A percentile compares a stretch with the other conserved stretches of the same genome.
These are phyloP conservation scores for Pseudomyrmex dendroicus DNA, from an alignment of 1,140 invertebrate genomes.

Conservation along the genomic window DNA sequence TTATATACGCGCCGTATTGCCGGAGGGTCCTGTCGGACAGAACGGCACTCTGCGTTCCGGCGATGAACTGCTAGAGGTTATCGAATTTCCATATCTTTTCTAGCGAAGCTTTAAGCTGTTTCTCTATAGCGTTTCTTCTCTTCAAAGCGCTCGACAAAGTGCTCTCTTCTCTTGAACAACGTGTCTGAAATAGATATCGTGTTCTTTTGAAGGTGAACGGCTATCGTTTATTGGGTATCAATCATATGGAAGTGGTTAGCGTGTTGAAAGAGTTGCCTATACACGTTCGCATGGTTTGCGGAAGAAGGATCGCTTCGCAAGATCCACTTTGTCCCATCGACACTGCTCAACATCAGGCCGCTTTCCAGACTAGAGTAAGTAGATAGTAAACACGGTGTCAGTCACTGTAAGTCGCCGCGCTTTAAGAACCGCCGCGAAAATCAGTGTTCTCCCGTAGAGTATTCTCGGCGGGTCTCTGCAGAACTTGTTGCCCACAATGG, in stretches of 20 bases:
- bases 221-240: slow-evolving; percentile 96
- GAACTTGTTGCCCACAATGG: slow-evolving; percentile 91
- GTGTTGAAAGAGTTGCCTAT: slow-evolving; percentile 97
- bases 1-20: slow-evolving; percentile 96
- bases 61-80: slow-evolving; percentile 89
- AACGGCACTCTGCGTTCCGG: slow-evolving; percentile 89
- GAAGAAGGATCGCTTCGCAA: slow-evolving; percentile 86
- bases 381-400: background rate
- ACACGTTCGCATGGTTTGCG: slow-evolving; percentile 97
- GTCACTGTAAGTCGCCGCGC: slow-evolving; percentile 6
- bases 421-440: slow-evolving; percentile 44
- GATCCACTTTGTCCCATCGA: slow-evolving; percentile 87
- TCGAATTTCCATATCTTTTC: slow-evolving; percentile 21
- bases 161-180: background rate
- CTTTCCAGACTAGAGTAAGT: slow-evolving; percentile 89
- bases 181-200: slow-evolving; percentile 21
- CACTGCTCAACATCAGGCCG: slow-evolving; percentile 88
- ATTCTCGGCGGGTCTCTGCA: slow-evolving; percentile 92
- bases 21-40: slow-evolving; percentile 96
- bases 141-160: slow-evolving; percentile 25
- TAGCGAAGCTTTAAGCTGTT: background rate
- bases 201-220: slow-evolving; percentile 94
- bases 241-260: slow-evolving; percentile 97
- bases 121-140: slow-evolving; percentile 1
- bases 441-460: slow-evolving; percentile 83